Conservation (phyloP, 2,888 invertebrate species). For the Cosmia pyralina region DNA sequence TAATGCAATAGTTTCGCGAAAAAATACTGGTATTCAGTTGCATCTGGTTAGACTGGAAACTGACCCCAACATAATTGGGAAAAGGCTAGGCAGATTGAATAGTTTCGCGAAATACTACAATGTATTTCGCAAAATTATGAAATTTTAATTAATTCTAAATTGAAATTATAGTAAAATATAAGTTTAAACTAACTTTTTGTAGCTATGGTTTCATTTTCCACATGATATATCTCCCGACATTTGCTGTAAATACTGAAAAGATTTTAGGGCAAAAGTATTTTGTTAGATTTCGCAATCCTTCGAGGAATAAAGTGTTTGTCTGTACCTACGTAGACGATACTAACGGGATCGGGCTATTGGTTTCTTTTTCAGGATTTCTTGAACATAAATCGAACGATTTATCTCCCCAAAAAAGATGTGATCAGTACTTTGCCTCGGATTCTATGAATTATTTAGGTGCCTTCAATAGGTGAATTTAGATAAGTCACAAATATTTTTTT, state of each 20-base stretch:
- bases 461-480: constrained; percentile 2
- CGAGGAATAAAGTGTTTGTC: constrained; percentile 10
- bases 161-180: background rate
- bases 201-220: background rate
- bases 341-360: constrained; percentile 17
- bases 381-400: constrained; percentile 29
- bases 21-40: too few species aligned
- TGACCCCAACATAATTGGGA: too few species aligned
- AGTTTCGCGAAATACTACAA: too few species aligned
- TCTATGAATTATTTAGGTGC: constrained; percentile 27
- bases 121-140: too few species aligned
- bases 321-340: constrained; percentile 22
- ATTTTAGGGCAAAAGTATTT: constrained; percentile 12
- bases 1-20: too few species aligned
- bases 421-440: constrained; percentile 12
- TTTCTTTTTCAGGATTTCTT: constrained; percentile 34
- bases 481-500: constrained; percentile 6
- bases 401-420: constrained; percentile 23
- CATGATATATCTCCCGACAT: background rate
- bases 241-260: background rate
- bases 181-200: background rate
- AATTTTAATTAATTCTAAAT: too few species aligned
- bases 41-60: too few species aligned
- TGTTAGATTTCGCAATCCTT: constrained; percentile 9
- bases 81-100: too few species aligned